These are phyloP conservation scores for Verasper variegatus DNA, from an alignment of 2,113 vertebrate genomes.

Conservation along the genomic window DNA sequence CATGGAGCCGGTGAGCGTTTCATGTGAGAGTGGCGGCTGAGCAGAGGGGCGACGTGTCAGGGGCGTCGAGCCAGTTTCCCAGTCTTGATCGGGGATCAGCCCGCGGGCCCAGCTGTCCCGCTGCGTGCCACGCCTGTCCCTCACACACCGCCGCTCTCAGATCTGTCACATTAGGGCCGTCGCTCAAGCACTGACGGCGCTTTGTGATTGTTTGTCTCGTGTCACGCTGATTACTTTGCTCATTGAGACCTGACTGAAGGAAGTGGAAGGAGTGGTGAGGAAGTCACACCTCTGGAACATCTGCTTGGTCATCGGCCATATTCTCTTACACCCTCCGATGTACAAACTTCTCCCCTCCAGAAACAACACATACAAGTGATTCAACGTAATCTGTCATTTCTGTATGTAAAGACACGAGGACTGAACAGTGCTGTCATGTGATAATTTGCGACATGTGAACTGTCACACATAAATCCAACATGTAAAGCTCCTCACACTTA, in stretches of 20 bases:
- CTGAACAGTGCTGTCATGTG: slow-evolving; percentile 23
- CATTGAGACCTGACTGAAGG: slow-evolving; percentile 25
- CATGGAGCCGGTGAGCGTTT: slow-evolving; percentile 52
- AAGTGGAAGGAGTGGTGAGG: slow-evolving; percentile 18
- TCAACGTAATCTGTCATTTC: slow-evolving; percentile 21
- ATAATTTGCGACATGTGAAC: slow-evolving; percentile 41
- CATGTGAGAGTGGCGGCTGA: slow-evolving; percentile 50
- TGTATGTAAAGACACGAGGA: slow-evolving; percentile 17
- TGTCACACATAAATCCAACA: slow-evolving; percentile 38
- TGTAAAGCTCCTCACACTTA: slow-evolving; percentile 38
- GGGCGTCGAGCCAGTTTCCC: slow-evolving; percentile 52
- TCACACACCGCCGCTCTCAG: slow-evolving; percentile 67
- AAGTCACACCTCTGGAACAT: slow-evolving; percentile 20
- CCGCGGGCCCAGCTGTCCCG: slow-evolving; percentile 57
- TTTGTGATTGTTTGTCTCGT: slow-evolving; percentile 50
- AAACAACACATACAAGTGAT: slow-evolving; percentile 10
- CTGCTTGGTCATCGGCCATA: slow-evolving; percentile 22
- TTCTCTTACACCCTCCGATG: not conserved
- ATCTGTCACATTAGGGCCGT: slow-evolving; percentile 70
- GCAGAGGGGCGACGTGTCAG: slow-evolving; percentile 55
- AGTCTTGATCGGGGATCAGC: slow-evolving; percentile 62
- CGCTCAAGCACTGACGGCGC: slow-evolving; percentile 62
- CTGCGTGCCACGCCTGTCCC: slow-evolving; percentile 71
- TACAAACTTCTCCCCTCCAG: slow-evolving; percentile 9
- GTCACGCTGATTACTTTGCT: slow-evolving; percentile 45